Evolutionary conservation across 1,140 invertebrate species (phyloP), one percentile per base, ranked within the genome.

Genomic region (Globodera rostochiensis): DNA sequence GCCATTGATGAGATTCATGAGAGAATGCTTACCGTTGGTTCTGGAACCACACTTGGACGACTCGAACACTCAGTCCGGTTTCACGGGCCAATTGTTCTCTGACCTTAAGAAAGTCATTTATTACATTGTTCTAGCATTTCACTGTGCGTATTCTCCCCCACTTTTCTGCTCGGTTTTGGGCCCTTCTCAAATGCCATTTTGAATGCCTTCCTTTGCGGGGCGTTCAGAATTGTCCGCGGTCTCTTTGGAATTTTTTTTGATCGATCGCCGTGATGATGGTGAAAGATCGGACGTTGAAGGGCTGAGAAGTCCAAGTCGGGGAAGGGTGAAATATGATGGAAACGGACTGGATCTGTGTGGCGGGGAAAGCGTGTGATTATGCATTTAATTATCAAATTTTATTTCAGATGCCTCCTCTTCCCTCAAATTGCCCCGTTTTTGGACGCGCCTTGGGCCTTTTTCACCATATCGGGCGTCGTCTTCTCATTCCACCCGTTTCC

Each of bases 1-100:
- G 50, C 50, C 7, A 69, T 11, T 77, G 6, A 3, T 9, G 0
- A 25, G 21, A 76, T 19, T n/a, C 21, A 15, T 1, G 9, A 5
- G 13, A 9, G 11, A 97, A 96, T 91, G 98, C 98, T n/a, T 96
- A 96, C 80, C 96, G 91, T 89, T 95, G 94, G 90, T 98, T 98
- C 91, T 98, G 96, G 91, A 98, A 99, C 96, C 96, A 99, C 0
- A 99, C 97, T 91, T 99, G 96, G 1, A 98, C 96, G 0, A 98
- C 96, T 86, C 96, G 92, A 0, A 98, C 96, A 89, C 95, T 98
- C 1, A 99, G 91, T 0, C 97, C 96, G 0, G 96, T 98, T 87
- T 98, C 96, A 91, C 97, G 97, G 9, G 96, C 96, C 71, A 98
- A 91, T 71, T 82, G 81, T 60, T 82, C 81, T 21, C 81, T 67